These are phyloP conservation scores for Vireo griseus DNA, from an alignment of 2,797 vertebrate genomes.

Conservation along the genomic window DNA sequence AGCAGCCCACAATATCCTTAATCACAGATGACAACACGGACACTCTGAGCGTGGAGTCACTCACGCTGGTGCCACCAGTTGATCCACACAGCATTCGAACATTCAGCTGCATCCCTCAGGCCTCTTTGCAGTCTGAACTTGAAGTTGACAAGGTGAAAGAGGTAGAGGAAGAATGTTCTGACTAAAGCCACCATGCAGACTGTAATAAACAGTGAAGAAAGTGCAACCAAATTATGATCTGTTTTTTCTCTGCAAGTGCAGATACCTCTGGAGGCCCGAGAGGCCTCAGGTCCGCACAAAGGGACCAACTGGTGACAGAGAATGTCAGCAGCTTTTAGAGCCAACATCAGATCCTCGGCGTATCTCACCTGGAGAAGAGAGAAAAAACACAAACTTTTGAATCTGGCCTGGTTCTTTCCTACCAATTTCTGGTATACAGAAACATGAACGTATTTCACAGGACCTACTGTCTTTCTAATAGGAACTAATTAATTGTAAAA, in stretches of 20 bases:
- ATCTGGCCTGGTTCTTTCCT: background rate
- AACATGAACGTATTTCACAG: background rate
- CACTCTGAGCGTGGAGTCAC: slow-evolving; percentile 86
- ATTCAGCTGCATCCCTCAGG: slow-evolving; percentile 67
- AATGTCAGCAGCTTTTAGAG: background rate
- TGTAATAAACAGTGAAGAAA: background rate
- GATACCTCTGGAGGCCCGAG: background rate
- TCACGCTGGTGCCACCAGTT: slow-evolving; percentile 88
- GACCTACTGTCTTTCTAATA: background rate
- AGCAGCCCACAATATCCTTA: slow-evolving; percentile 93
- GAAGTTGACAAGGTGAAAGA: background rate
- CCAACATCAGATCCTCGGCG: background rate
- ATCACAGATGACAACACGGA: slow-evolving; percentile 83
- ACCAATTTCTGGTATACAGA: background rate
- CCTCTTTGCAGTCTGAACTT: background rate
- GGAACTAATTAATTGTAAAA: background rate
- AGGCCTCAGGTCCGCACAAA: background rate
- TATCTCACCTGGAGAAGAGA: background rate
- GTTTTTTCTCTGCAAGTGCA: background rate
- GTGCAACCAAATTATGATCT: background rate
- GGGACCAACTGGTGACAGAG: background rate
- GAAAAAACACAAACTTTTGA: background rate
- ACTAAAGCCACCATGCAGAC: background rate
- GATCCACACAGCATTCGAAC: slow-evolving; percentile 83
- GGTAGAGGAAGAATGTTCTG: background rate